Base-by-base conservation (phyloP, 1,140 invertebrate species). In the Olivierus martensii region DNA sequence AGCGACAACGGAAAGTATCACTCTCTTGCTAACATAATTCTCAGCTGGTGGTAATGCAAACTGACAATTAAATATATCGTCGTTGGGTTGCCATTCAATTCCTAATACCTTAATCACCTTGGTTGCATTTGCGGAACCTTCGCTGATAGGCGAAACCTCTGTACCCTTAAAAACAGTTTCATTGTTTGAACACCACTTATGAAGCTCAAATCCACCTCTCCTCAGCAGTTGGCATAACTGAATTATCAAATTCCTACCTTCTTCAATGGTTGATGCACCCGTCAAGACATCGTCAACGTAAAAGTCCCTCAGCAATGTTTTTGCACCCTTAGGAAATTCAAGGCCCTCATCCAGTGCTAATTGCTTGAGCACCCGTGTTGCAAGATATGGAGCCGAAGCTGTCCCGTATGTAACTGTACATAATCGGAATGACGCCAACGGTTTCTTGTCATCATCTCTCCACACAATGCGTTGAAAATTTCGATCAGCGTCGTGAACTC, bases 321-420 rank as follows among this genome's bases (percentile, higher is more conserved):
- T 14, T 3, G 57, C 15, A 6, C 59, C 63, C 2, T 56, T 10
- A 34, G 63, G 61, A 47, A 57, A 63, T n/a, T 46, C 46, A 14
- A 45, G 34, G 7, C 60, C 47, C 48, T 63, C 57, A 46, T 65
- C 62, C 11, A 49, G 15, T 0, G 55, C 60, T 4, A 67, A 39
- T 55, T 67, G 63, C n/a, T 51, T 45, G 3, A 69, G 41, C 0
- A 50, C 51, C 10, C 66, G 51, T 1, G 64, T 56, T 0, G 69
- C 64, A 9, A 65, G 46, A 54, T 56, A 69, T 9, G 68, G 62
- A 3, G 62, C 61, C 3, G 57, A 57, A 19, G 54, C 54, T 10
- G 62, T 58, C 3, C 69, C 67, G 61, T 67, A 70, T 0, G 64
- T 66, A n/a, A n/a, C n/a, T n/a, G n/a, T n/a, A 0, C 68, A 59